A percentile compares a stretch with the other conserved stretches of the same genome.
Conservation (phyloP, 2,797 vertebrate genomes). For the Erpetoichthys calabaricus region DNA sequence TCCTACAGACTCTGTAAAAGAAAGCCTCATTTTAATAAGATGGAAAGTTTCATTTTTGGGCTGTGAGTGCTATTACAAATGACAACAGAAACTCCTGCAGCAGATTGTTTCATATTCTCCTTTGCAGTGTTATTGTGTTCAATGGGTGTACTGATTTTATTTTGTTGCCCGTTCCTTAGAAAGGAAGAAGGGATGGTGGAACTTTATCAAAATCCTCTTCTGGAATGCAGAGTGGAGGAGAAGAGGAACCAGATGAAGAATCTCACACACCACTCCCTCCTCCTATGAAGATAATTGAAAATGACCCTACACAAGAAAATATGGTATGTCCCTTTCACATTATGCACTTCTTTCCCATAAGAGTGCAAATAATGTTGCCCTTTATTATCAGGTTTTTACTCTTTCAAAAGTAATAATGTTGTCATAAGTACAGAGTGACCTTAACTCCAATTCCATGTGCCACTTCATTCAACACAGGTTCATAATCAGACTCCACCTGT, state of each 20-base stretch:
- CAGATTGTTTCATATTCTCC: no score
- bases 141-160: slow-evolving; percentile 6
- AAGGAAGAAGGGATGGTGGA: slow-evolving; percentile 56
- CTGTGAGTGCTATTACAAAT: no score
- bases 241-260: slow-evolving; percentile 90
- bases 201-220: slow-evolving; percentile 44
- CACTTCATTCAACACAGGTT: slow-evolving; percentile 13
- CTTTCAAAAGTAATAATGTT: no score
- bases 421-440: slow-evolving; percentile 9
- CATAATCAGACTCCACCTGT: slow-evolving; percentile 3
- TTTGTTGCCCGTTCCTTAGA: slow-evolving; percentile 43
- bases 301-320: slow-evolving; percentile 79
- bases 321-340: slow-evolving; percentile 54
- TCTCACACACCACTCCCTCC: slow-evolving; percentile 86
- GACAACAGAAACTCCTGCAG: no score
- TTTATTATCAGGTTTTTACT: no score
- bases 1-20: no score
- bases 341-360: no score
- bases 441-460: slow-evolving; percentile 19
- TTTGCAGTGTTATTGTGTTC: not conserved
- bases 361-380: no score
- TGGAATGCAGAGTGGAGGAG: slow-evolving; percentile 76
- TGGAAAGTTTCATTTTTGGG: no score
- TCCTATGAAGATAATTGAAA: slow-evolving; percentile 96
- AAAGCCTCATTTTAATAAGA: no score